Evolutionary conservation across 2,797 vertebrate genomes (phyloP).

Genomic region (Leptodactylus fallax): DNA sequence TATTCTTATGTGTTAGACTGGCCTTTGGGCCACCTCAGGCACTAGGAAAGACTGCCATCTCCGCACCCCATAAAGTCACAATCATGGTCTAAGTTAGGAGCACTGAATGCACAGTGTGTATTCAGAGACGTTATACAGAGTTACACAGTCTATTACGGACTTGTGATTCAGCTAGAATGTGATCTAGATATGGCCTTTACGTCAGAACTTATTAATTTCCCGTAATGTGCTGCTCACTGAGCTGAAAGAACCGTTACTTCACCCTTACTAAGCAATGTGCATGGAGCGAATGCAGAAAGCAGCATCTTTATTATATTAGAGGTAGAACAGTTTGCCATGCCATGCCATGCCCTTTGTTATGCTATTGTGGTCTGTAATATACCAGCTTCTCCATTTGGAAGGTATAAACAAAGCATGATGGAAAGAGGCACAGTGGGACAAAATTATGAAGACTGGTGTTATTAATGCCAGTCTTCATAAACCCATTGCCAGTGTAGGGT

Average conservation of each 20-base stretch:
- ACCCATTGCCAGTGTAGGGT: no score
- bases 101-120: no score
- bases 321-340: not conserved
- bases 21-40: no score
- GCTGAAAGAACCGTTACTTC: not conserved
- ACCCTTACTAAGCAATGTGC: constrained; percentile 25
- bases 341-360: not conserved
- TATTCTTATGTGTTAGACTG: no score
- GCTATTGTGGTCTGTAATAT: not conserved
- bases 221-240: not conserved
- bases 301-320: not conserved
- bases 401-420: not conserved
- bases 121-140: not conserved
- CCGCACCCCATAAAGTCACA: no score
- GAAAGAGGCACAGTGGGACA: not conserved
- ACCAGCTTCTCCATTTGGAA: not conserved
- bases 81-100: no score
- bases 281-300: not conserved
- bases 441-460: no score
- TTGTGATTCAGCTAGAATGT: not conserved
- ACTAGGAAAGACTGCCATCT: no score
- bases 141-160: not conserved
- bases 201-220: not conserved
- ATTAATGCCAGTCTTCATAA: no score
- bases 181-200: not conserved